Percentiles rank a stretch among this genome's conserved stretches.
Evolutionary conservation across 2,888 invertebrate species (phyloP).

Genomic region (Allacma fusca): DNA sequence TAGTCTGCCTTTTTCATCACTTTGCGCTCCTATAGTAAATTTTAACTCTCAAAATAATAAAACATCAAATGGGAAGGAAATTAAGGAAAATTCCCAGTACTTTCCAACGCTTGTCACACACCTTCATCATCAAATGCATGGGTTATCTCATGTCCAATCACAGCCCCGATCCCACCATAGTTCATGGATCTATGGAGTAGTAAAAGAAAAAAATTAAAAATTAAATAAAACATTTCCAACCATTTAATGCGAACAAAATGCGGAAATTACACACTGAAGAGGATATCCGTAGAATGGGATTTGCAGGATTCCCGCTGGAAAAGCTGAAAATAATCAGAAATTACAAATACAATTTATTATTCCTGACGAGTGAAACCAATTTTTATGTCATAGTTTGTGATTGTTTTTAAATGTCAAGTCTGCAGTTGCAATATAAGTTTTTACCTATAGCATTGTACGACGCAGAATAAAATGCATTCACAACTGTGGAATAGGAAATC

Average conservation of each 20-base stretch:
- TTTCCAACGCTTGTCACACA: background rate
- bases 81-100: too few relatives aligned
- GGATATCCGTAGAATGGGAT: conserved; percentile 79
- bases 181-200: conserved; percentile 52
- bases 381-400: too few relatives aligned
- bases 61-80: too few relatives aligned
- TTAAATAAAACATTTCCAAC: too few relatives aligned
- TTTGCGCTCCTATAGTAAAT: conserved; percentile 80
- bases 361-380: too few relatives aligned
- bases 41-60: too few relatives aligned
- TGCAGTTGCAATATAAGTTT: too few relatives aligned
- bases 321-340: conserved; percentile 69
- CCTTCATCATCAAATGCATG: conserved; percentile 70
- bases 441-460: conserved; percentile 87
- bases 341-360: background rate
- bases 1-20: conserved; percentile 88
- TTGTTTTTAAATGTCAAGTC: too few relatives aligned
- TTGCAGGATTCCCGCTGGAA: conserved; percentile 83
- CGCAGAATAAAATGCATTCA: conserved; percentile 86
- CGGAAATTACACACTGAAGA: conserved; percentile 52
- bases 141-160: conserved; percentile 67
- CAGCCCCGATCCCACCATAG: conserved; percentile 61
- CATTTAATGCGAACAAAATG: background rate
- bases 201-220: conserved; percentile 6
- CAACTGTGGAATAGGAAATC: conserved; percentile 73